phyloP scores from a whole-genome alignment of 2,888 invertebrate species.

The Rhagophthalmus giganteus region DNA sequence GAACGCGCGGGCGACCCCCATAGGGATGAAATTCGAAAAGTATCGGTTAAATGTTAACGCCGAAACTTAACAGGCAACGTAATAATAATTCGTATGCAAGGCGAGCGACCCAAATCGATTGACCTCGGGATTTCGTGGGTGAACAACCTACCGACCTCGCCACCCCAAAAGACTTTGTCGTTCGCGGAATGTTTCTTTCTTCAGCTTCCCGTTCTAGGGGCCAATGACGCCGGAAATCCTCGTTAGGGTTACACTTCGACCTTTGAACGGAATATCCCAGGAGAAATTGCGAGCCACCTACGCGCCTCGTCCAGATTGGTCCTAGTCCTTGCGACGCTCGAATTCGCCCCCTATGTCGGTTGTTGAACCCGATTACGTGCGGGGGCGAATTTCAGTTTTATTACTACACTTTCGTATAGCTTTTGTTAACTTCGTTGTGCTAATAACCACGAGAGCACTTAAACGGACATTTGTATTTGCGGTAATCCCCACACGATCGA shows the following conservation, averaged over 20 bases:
- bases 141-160: conserved; percentile 40
- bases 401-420: conserved; percentile 9
- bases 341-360: conserved; percentile 25
- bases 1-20: no score
- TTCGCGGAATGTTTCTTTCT: conserved; percentile 10
- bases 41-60: neutral
- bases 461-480: neutral
- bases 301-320: conserved; percentile 14
- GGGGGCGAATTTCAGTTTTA: neutral
- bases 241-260: conserved; percentile 2
- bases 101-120: conserved; percentile 28
- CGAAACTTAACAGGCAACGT: conserved; percentile 12
- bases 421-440: conserved; percentile 17
- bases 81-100: conserved; percentile 23
- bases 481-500: neutral
- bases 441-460: neutral
- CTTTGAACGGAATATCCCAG: conserved; percentile 3
- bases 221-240: conserved; percentile 18
- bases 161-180: conserved; percentile 22
- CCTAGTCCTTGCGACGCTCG: conserved; percentile 6
- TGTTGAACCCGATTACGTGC: conserved; percentile 27
- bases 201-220: conserved; percentile 12
- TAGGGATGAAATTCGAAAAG: no score
- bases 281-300: conserved; percentile 25
- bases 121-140: conserved; percentile 59